Conservation (phyloP, 1,140 invertebrate species). For the Trichonephila clavata region DNA sequence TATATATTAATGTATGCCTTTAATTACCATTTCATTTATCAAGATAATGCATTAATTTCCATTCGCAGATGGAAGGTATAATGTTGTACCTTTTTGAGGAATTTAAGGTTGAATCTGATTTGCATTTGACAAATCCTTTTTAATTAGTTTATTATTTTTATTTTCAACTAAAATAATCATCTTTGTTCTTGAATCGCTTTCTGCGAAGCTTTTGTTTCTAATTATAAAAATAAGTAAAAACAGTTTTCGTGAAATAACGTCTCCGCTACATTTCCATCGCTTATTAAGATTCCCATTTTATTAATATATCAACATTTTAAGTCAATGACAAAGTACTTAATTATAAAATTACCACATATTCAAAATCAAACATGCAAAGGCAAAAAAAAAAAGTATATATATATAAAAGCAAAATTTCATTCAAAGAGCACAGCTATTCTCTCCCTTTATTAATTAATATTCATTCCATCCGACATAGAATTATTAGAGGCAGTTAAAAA, state of each 20-base stretch:
- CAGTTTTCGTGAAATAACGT: not conserved
- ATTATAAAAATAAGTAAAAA: not conserved
- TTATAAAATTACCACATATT: constrained; percentile 53
- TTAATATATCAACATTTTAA: constrained; percentile 44
- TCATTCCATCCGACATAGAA: constrained; percentile 14
- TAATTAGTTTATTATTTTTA: not conserved
- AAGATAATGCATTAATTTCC: too few relatives aligned
- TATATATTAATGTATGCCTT: too few relatives aligned
- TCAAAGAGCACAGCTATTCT: constrained; percentile 4
- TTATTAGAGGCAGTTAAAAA: constrained; percentile 48
- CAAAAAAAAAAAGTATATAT: not conserved
- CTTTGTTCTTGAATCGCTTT: not conserved
- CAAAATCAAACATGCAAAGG: constrained; percentile 24
- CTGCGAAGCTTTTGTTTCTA: not conserved
- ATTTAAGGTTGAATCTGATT: not conserved
- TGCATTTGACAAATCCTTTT: not conserved
- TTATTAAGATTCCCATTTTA: constrained; percentile 32
- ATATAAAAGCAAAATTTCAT: not conserved
- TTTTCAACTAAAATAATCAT: not conserved
- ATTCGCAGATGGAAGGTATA: too few relatives aligned
- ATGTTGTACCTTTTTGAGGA: not conserved
- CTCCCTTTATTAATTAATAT: constrained; percentile 65
- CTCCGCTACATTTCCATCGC: not conserved
- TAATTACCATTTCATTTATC: too few relatives aligned
- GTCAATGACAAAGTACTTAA: constrained; percentile 18